These are phyloP conservation scores for Polyodon spathula DNA, from an alignment of 2,113 vertebrate genomes.

Conservation along the genomic window DNA sequence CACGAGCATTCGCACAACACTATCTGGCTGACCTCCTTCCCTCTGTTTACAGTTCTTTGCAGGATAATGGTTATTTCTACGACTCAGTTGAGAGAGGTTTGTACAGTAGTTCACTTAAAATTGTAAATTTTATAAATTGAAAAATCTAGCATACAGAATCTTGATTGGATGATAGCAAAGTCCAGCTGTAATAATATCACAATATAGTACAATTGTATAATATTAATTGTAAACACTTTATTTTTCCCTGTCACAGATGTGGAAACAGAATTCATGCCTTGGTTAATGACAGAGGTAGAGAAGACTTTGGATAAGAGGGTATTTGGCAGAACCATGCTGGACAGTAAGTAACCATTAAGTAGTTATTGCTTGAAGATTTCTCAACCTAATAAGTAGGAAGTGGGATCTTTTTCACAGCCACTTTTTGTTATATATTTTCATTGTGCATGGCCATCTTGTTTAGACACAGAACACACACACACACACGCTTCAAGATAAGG, in stretches of 20 bases:
- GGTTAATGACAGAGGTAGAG: conserved; percentile 69
- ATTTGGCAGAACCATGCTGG: conserved; percentile 62
- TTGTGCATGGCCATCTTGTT: neutral
- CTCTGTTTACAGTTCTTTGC: conserved; percentile 64
- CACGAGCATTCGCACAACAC: conserved; percentile 60
- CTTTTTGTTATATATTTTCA: neutral
- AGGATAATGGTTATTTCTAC: conserved; percentile 75
- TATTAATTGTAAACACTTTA: conserved; percentile 2
- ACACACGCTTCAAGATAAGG: neutral
- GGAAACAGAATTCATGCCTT: conserved; percentile 75
- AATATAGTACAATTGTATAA: conserved; percentile 4
- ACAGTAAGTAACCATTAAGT: conserved; percentile 62
- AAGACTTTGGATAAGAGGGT: conserved; percentile 53
- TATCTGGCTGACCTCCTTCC: conserved; percentile 79
- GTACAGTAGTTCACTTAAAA: conserved; percentile 4
- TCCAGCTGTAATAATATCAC: neutral
- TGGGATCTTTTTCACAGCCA: neutral
- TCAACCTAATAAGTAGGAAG: neutral
- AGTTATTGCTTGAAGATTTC: neutral
- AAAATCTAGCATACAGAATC: neutral
- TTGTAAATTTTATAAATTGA: too few relatives aligned
- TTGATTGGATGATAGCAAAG: too few relatives aligned
- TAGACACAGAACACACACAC: neutral
- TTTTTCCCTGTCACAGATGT: conserved; percentile 59
- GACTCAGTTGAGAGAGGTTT: conserved; percentile 77